These are phyloP conservation scores for Triplophysa tibetana DNA, from an alignment of 2,113 vertebrate species.

Conservation along the genomic window DNA sequence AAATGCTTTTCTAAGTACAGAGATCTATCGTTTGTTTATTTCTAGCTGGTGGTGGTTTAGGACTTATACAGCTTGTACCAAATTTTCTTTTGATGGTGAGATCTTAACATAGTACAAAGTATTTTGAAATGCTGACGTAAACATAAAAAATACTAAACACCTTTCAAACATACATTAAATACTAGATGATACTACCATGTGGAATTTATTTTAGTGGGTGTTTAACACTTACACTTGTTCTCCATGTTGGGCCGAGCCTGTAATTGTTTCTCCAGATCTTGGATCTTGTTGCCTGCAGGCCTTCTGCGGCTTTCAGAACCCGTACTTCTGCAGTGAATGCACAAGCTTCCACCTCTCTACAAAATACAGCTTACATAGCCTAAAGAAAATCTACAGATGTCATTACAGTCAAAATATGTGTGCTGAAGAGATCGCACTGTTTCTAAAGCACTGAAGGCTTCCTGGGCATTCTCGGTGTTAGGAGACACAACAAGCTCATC, in stretches of 20 bases:
- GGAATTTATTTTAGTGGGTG: not conserved
- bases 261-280: slow-evolving; percentile 73
- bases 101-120: too few species aligned
- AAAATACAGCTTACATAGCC: not conserved
- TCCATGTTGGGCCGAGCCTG: slow-evolving; percentile 54
- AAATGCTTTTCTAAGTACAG: too few species aligned
- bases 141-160: too few species aligned
- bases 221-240: slow-evolving; percentile 26
- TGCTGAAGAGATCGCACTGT: slow-evolving; percentile 71
- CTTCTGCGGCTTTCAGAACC: slow-evolving; percentile 75
- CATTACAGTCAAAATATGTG: not conserved
- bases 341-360: slow-evolving; percentile 67
- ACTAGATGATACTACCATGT: too few species aligned
- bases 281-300: slow-evolving; percentile 77
- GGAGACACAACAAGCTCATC: slow-evolving; percentile 62
- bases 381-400: not conserved
- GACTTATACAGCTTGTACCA: too few species aligned
- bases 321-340: slow-evolving; percentile 74
- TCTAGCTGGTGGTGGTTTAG: too few species aligned
- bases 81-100: too few species aligned
- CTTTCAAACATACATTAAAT: too few species aligned
- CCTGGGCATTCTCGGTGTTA: slow-evolving; percentile 64
- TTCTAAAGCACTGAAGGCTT: slow-evolving; percentile 71
- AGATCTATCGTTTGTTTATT: too few species aligned
- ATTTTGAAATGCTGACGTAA: too few species aligned